These are phyloP conservation scores for Drosophila parabipectinata DNA, from an alignment of 1,140 invertebrate species.

Conservation along the genomic window DNA sequence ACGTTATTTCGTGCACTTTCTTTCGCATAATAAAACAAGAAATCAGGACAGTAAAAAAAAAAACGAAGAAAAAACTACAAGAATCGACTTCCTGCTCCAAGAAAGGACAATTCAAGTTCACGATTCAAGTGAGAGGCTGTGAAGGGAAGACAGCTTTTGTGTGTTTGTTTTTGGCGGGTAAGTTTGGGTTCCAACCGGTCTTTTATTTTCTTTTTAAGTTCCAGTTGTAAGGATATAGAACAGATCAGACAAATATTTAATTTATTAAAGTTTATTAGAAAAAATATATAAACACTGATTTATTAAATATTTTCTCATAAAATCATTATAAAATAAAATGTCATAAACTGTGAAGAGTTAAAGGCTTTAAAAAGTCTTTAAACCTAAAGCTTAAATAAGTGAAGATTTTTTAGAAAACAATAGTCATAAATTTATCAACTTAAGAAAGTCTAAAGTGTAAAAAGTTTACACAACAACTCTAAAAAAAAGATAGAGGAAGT, in stretches of 20 bases:
- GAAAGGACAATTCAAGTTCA: slow-evolving; percentile 75
- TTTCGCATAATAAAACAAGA: slow-evolving; percentile 21
- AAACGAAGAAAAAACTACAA: slow-evolving; percentile 9
- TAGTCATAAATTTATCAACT: background rate
- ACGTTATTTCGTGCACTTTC: slow-evolving; percentile 65
- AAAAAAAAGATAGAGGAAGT: background rate
- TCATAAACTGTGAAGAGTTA: no score
- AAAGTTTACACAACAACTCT: background rate
- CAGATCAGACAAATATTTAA: no score
- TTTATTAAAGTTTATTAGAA: no score
- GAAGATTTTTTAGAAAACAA: background rate
- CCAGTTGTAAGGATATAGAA: slow-evolving; percentile 41
- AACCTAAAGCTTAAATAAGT: no score
- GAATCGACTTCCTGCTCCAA: slow-evolving; percentile 16
- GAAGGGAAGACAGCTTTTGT: slow-evolving; percentile 4
- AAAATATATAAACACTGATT: no score
- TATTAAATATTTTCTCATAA: no score
- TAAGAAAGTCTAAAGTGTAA: background rate
- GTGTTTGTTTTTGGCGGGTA: slow-evolving; percentile 51
- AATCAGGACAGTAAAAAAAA: slow-evolving; percentile 17
- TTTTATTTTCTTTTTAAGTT: no score
- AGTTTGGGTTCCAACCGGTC: slow-evolving; percentile 53
- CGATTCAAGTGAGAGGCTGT: slow-evolving; percentile 58
- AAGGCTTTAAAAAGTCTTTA: no score
- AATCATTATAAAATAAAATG: no score